Conservation (phyloP, 2,113 vertebrate genomes). For the Triplophysa tibetana region DNA sequence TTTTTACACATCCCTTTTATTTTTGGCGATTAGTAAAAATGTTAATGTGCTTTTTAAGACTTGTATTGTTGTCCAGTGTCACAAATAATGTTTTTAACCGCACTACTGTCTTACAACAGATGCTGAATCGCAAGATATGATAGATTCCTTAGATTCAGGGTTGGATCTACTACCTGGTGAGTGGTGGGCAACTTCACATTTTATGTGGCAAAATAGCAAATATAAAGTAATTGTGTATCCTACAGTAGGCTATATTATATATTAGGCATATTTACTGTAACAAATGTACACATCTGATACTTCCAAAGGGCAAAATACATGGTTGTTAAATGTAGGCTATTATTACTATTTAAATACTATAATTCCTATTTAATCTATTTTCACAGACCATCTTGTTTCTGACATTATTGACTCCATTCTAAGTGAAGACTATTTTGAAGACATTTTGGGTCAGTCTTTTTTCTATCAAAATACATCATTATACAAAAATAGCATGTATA, state of each 20-base stretch:
- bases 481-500: not conserved
- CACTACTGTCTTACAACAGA: not conserved
- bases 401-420: not conserved
- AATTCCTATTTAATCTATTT: not conserved
- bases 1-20: too few relatives aligned
- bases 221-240: too few relatives aligned
- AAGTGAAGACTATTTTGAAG: conserved; percentile 27
- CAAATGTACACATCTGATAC: not conserved
- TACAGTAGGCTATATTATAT: too few relatives aligned
- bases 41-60: too few relatives aligned
- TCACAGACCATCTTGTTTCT: not conserved
- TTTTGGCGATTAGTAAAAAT: too few relatives aligned
- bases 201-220: not conserved
- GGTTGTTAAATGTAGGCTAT: not conserved
- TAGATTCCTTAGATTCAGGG: not conserved
- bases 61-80: too few relatives aligned
- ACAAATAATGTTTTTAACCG: not conserved
- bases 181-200: not conserved
- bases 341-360: not conserved
- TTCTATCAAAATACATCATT: not conserved
- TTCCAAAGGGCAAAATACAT: not conserved
- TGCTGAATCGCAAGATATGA: not conserved
- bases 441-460: conserved; percentile 35
- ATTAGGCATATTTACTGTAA: not conserved
- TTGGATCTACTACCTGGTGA: conserved; percentile 39